Percentiles rank a stretch among this genome's conserved stretches.
Evolutionary conservation across 2,797 vertebrate species (phyloP).

Genomic region (Fratercula arctica): DNA sequence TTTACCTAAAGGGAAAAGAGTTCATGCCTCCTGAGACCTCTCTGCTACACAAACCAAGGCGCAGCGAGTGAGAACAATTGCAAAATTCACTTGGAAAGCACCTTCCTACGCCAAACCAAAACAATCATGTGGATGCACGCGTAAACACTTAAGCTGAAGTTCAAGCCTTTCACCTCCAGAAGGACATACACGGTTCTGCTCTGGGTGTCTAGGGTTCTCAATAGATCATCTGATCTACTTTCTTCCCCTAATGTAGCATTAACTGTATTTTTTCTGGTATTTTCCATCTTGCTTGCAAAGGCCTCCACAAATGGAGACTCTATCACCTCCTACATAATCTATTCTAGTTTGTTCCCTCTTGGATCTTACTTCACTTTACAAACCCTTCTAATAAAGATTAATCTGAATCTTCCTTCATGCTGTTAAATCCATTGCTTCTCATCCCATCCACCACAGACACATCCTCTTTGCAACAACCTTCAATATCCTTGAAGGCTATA

Average conservation of each 20-base stretch:
- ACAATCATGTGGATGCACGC: fast-evolving
- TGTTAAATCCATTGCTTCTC: neutral
- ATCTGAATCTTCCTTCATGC: neutral
- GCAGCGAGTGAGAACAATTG: neutral
- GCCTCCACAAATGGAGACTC: neutral
- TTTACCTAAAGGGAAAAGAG: neutral
- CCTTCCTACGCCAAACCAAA: neutral
- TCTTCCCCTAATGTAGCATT: neutral
- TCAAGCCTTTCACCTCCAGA: neutral
- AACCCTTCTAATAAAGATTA: neutral
- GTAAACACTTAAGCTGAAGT: neutral
- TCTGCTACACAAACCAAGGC: neutral
- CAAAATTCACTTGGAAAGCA: neutral
- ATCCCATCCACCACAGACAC: neutral
- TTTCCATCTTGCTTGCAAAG: neutral
- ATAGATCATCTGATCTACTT: neutral
- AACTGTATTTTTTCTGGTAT: neutral
- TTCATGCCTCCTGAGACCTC: neutral
- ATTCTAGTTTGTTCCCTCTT: neutral
- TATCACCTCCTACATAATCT: neutral
- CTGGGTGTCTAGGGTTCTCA: neutral
- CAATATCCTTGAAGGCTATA: neutral
- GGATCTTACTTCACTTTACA: neutral
- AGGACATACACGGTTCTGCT: neutral
- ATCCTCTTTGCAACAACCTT: neutral